Percentiles rank a stretch among this genome's conserved stretches.
These are phyloP conservation scores for Apodemus sylvaticus DNA, from an alignment of 2,113 vertebrate genomes.

Conservation along the genomic window DNA sequence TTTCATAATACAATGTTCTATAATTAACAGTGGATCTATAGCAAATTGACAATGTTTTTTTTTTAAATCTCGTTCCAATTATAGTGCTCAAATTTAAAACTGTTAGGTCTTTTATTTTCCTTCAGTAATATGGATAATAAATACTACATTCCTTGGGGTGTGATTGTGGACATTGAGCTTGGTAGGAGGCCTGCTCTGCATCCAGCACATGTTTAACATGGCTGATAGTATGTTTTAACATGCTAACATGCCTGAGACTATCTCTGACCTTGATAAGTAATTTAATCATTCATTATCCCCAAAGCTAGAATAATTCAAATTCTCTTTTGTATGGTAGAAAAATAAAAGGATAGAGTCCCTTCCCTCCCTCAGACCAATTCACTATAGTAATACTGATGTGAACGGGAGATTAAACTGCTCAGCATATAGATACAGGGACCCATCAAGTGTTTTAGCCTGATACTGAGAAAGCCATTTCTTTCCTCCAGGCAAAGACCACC, in stretches of 20 bases:
- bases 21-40: constrained; percentile 17
- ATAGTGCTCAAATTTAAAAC: constrained; percentile 13
- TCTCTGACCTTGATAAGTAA: neutral
- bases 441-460: neutral
- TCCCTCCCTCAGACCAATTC: neutral
- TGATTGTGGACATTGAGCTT: neutral
- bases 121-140: neutral
- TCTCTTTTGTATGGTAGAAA: neutral
- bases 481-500: no score
- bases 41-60: neutral
- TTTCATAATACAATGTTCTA: neutral
- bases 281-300: neutral
- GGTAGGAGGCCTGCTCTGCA: neutral
- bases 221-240: neutral
- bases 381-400: neutral
- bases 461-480: no score
- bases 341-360: neutral
- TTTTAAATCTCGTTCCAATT: neutral
- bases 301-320: neutral
- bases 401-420: neutral
- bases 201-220: neutral
- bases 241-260: neutral
- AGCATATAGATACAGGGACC: no score
- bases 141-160: neutral
- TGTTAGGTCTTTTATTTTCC: neutral